Conservation (phyloP, 2,113 vertebrate genomes). For the Crotophaga sulcirostris region DNA sequence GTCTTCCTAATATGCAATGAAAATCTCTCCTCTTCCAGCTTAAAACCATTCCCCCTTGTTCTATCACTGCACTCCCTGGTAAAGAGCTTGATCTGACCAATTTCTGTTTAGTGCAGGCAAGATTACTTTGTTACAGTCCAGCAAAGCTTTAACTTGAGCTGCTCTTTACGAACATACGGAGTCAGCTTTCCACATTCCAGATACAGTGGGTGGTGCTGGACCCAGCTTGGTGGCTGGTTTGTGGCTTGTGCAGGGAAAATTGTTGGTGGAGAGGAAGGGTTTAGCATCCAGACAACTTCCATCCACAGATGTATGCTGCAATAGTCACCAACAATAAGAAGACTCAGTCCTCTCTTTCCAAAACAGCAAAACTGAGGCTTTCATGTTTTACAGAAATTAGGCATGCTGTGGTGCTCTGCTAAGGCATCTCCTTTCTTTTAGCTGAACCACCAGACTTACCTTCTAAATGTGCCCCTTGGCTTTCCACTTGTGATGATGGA, state of each 20-base stretch:
- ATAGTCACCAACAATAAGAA: neutral
- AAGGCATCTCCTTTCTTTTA: neutral
- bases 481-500: neutral
- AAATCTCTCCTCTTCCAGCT: too few relatives aligned
- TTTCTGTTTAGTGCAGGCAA: too few relatives aligned
- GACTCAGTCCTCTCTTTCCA: neutral
- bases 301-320: accelerated
- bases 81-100: too few relatives aligned
- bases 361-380: accelerated
- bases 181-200: neutral
- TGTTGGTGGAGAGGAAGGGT: neutral
- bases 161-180: accelerated
- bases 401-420: neutral
- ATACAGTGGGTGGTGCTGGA: too few relatives aligned
- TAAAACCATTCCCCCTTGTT: too few relatives aligned
- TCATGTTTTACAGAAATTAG: neutral
- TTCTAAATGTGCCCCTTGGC: neutral
- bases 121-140: neutral
- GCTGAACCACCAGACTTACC: neutral
- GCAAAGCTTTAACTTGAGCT: neutral
- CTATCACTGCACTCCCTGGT: too few relatives aligned
- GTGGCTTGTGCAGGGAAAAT: neutral
- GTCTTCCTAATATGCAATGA: too few relatives aligned
- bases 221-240: neutral
- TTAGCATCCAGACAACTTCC: neutral